Evolutionary conservation across 2,888 invertebrate species (phyloP).

Genomic region (Abscondita cerata): DNA sequence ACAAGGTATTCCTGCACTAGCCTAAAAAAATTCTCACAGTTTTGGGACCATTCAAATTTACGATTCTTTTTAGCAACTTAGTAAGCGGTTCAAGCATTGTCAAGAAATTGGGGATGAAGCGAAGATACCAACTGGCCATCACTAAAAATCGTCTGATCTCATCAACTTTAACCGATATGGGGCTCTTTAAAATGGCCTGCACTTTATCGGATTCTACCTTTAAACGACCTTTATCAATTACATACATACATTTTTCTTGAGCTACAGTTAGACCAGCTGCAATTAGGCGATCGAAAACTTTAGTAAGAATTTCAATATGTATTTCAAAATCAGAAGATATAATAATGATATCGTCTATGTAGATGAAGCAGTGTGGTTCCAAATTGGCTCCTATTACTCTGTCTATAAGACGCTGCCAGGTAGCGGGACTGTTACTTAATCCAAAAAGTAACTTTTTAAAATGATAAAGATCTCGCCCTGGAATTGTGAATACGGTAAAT

Average conservation of each 20-base stretch:
- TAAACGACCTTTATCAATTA: too few species aligned
- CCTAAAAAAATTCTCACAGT: background rate
- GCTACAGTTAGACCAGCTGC: background rate
- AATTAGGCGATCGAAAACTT: background rate
- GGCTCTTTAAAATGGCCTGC: too few species aligned
- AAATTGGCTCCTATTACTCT: too few species aligned
- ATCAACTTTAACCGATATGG: too few species aligned
- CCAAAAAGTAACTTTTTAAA: background rate
- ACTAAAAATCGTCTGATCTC: too few species aligned
- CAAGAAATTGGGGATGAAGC: too few species aligned
- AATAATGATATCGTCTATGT: too few species aligned
- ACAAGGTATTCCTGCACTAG: background rate
- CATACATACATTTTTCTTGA: background rate
- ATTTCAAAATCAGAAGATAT: background rate
- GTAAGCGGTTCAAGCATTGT: background rate
- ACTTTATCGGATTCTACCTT: too few species aligned
- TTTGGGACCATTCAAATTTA: too few species aligned
- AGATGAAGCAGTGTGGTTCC: background rate
- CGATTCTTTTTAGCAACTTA: background rate
- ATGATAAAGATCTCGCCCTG: background rate
- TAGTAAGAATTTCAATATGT: background rate
- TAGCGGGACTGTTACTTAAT: conserved; percentile 3
- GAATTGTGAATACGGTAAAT: background rate
- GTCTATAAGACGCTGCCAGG: too few species aligned
- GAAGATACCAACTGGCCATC: too few species aligned